Percentiles rank a stretch among this genome's conserved stretches.
Evolutionary conservation across 2,888 invertebrate species (phyloP).

Genomic region (Itoplectis maculator): DNA sequence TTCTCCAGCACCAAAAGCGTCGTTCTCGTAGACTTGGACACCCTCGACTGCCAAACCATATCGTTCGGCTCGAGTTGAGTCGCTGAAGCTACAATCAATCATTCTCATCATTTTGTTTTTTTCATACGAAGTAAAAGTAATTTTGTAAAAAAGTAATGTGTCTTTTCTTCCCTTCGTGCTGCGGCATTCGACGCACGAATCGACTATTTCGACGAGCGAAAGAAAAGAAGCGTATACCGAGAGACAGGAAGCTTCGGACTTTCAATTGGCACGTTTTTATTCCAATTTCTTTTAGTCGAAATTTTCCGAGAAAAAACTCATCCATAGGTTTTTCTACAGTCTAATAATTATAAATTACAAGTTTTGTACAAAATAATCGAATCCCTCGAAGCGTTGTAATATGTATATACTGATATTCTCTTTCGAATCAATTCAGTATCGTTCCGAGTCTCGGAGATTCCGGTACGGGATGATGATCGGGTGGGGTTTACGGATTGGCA

Average conservation of each 20-base stretch:
- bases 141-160: slow-evolving; percentile 21
- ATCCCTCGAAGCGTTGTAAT: slow-evolving; percentile 31
- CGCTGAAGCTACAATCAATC: background rate
- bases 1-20: slow-evolving; percentile 90
- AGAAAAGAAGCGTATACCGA: slow-evolving; percentile 28
- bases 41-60: slow-evolving; percentile 90
- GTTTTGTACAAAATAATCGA: slow-evolving; percentile 64
- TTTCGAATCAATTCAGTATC: slow-evolving; percentile 12
- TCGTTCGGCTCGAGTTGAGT: slow-evolving; percentile 85
- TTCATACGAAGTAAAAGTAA: too few relatives aligned
- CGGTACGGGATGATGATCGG: slow-evolving; percentile 25
- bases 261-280: slow-evolving; percentile 81
- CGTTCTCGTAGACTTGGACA: slow-evolving; percentile 92
- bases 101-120: background rate
- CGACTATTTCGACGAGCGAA: slow-evolving; percentile 8
- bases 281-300: slow-evolving; percentile 73
- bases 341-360: slow-evolving; percentile 65
- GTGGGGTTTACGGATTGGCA: background rate
- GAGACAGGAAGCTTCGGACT: slow-evolving; percentile 41
- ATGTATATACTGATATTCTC: slow-evolving; percentile 6
- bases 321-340: slow-evolving; percentile 48
- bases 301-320: slow-evolving; percentile 51
- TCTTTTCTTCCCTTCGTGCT: too few relatives aligned
- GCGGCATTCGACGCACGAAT: background rate
- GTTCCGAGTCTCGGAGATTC: slow-evolving; percentile 31